Base-by-base conservation (phyloP, 2,113 vertebrate genomes). In the Protomyctophum bolini region DNA sequence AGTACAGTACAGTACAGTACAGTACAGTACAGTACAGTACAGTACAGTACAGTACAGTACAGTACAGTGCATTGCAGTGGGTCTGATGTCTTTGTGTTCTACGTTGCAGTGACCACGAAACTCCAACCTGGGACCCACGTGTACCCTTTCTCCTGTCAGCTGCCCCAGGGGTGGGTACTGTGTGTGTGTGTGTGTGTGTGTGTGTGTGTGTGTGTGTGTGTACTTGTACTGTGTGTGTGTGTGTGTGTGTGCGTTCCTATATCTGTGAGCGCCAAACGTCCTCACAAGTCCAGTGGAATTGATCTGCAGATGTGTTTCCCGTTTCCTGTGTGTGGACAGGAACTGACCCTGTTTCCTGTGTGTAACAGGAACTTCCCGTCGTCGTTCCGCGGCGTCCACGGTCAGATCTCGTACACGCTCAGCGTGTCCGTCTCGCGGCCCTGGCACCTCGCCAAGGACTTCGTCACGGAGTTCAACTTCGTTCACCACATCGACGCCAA, bases 281-380 rank as follows among this genome's bases (percentile, higher is more conserved):
- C 21, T 21, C 21, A 21, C 21, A 21, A 21, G 21, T 21, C 21
- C 21, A 21, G 21, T 21, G 21, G 21, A 21, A 21, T 21, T 21
- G 21, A 21, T 21, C 21, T 21, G 21, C 1, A 41, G 0, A 41
- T 41, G 33, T 41, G 33, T 41, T 41, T 41, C 33, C 5, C 4
- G 3, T 41, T 3, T 41, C 33, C 33, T 21, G 21, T 21, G 21
- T 21, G 21, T 21, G n/a, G n/a, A n/a, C n/a, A n/a, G n/a, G n/a
- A n/a, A n/a, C 33, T 33, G 33, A 2, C 33, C 4, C 21, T 15
- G 14, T n/a, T 67, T 33, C 49, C 3, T 33, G 3, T 47, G 0
- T 4, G 12, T 56, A 46, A 10, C 79, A 92, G 89, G 64, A 52
- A 87, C 61, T 91, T 92, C 56, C 91, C 86, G 1, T 63, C 87